Evolutionary conservation across 2,888 invertebrate genomes (phyloP).

Genomic region (Pollenia amentaria): DNA sequence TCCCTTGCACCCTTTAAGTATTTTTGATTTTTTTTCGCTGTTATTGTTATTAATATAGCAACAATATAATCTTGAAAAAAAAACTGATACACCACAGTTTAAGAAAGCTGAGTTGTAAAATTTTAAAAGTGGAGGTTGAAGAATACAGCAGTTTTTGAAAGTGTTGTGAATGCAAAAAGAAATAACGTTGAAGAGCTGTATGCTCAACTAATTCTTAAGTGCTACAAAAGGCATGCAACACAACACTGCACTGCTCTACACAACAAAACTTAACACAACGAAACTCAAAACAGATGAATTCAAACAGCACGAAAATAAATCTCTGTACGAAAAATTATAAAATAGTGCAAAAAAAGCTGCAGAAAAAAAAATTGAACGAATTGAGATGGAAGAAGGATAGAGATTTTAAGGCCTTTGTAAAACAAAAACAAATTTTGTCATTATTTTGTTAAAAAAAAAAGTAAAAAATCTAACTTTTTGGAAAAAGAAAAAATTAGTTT

Average conservation of each 20-base stretch:
- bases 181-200: slow-evolving; percentile 53
- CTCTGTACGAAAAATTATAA: neutral
- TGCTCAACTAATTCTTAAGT: slow-evolving; percentile 68
- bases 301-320: slow-evolving; percentile 18
- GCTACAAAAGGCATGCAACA: slow-evolving; percentile 60
- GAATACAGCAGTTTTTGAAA: slow-evolving; percentile 43
- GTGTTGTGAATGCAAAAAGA: slow-evolving; percentile 39
- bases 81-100: slow-evolving; percentile 40
- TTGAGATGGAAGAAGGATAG: neutral
- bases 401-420: neutral
- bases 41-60: slow-evolving; percentile 67
- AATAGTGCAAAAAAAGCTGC: neutral
- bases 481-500: no score
- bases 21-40: slow-evolving; percentile 26
- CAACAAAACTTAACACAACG: slow-evolving; percentile 8
- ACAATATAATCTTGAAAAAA: slow-evolving; percentile 62
- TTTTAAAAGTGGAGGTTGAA: slow-evolving; percentile 23
- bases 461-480: no score
- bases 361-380: neutral
- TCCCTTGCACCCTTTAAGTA: slow-evolving; percentile 32
- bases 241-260: slow-evolving; percentile 2
- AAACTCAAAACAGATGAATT: slow-evolving; percentile 12
- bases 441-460: neutral
- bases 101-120: slow-evolving; percentile 41
- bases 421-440: neutral